Evolutionary conservation across 2,113 vertebrate genomes (phyloP), one percentile per base, ranked within the genome.

Genomic region (Butastur rufipennis): DNA sequence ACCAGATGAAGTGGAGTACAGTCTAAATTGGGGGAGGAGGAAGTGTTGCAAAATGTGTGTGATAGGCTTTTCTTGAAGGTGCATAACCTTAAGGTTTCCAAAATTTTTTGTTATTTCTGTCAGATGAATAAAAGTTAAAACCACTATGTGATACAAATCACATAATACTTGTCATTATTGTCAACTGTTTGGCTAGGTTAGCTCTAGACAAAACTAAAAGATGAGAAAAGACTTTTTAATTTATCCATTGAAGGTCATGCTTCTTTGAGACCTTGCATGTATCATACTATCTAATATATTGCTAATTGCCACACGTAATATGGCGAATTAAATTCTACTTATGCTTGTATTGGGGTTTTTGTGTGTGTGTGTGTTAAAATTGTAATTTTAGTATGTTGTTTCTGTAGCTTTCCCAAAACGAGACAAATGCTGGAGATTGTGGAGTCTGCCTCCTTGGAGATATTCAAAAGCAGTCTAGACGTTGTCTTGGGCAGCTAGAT

Each of bases 281-380:
- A 11, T 16, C 26, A 27, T 50, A 9, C 5, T n/a, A 23, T 21
- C 9, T 77, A 50, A 45, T 75, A 15, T 43, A 26, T 40, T 61
- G 14, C 27, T 90, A 65, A 43, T 40, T 10, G 6, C 15, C 15
- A 15, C 61, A 40, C 4, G 7, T 77, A 19, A 61, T 56, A 38
- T 11, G 34, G 16, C 1, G 0, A 80, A 68, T 52, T 70, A 31
- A 83, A 56, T 90, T 88, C 16, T 31, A 25, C 11, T 81, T 59
- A 38, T 2, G 11, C 16, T 67, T 25, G 2, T 43, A 7, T 20
- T 70, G n/a, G 27, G 2, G 1, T 2, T 6, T 31, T 53, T 50
- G 47, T 74, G 3, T 20, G 19, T 47, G 43, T 45, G 45, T 48
- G 32, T 47, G 23, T 53, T 40, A 59, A 32, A 75, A 43, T 13